Base-by-base conservation (phyloP, 2,113 vertebrate species). In the Romanogobio albipinnatus region DNA sequence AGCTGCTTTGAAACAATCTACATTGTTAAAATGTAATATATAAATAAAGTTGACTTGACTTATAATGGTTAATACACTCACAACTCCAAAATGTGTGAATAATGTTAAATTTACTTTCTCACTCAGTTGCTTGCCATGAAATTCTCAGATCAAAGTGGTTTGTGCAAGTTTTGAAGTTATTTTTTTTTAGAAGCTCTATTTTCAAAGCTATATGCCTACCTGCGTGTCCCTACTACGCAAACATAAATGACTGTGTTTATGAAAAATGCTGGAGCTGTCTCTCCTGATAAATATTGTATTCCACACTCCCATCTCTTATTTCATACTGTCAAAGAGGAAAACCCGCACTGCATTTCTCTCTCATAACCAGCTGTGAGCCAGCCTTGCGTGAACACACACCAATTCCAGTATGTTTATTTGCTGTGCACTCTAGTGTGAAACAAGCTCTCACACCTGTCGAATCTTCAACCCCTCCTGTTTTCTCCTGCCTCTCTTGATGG, bases 351-450 rank as follows among this genome's bases (percentile, higher is more conserved):
- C 33, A 82, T 83, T 83, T 78, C 81, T 81, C 45, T 82, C 47
- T 75, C 43, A 68, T 59, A 70, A 56, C 76, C 81, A 78, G 81
- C 81, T 83, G 74, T 78, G 73, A 82, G 56, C 51, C n/a, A 85
- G 75, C 45, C 75, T 43, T 56, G 87, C 83, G 84, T 83, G 45
- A 8, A 76, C 83, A 85, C 86, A 87, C 82, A 81, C 87, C 82
- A 56, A 76, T 53, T 85, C 61, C 86, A 86, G 84, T 85, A 77
- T 53, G 87, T 85, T 87, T 89, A 89, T 92, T 93, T 92, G 90
- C 77, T 90, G 90, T 89, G 85, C 87, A 87, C 43, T 64, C 81
- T 84, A 58, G 86, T 92, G 91, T 90, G 91, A 93, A 92, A 93
- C 90, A 87, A 87, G 91, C 90, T 91, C 91, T 92, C 89, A 88